phyloP scores from a whole-genome alignment of 35 echinoderm and acorn worm genomes.

The Eucidaris tribuloides region DNA sequence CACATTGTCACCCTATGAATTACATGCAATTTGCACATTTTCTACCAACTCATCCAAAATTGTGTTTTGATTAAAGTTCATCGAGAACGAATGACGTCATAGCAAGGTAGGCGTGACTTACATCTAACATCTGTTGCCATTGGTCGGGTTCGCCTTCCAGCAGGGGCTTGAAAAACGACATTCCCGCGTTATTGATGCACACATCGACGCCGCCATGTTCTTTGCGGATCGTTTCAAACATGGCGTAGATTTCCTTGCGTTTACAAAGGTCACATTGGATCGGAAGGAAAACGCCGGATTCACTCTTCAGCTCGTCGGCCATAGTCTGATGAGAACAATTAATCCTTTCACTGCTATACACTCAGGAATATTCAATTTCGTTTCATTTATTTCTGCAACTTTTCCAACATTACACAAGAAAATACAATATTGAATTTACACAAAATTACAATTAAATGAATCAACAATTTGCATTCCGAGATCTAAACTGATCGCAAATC shows the following conservation, averaged over 20 bases:
- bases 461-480: no score
- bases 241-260: slow-evolving; percentile 57
- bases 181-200: slow-evolving; percentile 77
- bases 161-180: slow-evolving; percentile 15
- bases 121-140: slow-evolving; percentile 61
- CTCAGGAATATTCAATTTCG: no score
- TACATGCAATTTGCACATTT: background rate
- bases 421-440: no score
- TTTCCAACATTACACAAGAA: no score
- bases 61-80: background rate
- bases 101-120: slow-evolving; percentile 1
- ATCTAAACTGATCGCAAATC: no score
- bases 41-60: background rate
- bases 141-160: slow-evolving; percentile 62
- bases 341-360: no score
- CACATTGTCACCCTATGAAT: background rate
- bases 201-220: slow-evolving; percentile 79
- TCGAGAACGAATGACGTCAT: no score
- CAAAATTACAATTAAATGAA: no score
- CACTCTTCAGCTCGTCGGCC: background rate
- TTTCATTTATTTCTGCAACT: no score
- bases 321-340: background rate
- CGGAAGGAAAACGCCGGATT: background rate
- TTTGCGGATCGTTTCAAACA: slow-evolving; percentile 54
- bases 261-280: slow-evolving; percentile 61